A percentile compares a stretch with the other conserved stretches of the same genome.
Evolutionary conservation across 2,888 invertebrate genomes (phyloP).

Genomic region (Tenthredo mesomela): DNA sequence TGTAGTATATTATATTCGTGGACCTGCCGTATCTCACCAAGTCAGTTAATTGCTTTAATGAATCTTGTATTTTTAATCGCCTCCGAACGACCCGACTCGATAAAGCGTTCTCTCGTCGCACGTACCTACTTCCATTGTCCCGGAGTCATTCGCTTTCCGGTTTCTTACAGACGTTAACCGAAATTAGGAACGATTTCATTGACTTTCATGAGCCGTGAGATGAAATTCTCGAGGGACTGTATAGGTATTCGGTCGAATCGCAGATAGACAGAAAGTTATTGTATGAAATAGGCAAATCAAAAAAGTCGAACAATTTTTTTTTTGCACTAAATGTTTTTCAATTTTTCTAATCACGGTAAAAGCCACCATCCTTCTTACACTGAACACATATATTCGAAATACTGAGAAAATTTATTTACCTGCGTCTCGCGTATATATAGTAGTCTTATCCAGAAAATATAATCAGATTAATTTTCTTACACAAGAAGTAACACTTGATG

Average conservation of each 20-base stretch:
- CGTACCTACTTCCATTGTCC: background rate
- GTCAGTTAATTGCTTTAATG: slow-evolving; percentile 9
- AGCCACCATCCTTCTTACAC: no score
- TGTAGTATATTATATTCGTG: background rate
- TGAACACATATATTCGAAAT: background rate
- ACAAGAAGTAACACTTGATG: background rate
- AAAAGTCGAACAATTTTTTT: background rate
- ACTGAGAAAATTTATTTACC: no score
- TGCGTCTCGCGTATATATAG: no score
- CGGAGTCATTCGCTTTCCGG: slow-evolving; percentile 8
- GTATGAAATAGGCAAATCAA: background rate
- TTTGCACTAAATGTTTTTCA: background rate
- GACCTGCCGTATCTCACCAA: background rate
- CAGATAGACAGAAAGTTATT: background rate
- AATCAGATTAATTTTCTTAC: background rate
- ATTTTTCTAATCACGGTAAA: background rate
- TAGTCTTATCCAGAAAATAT: background rate
- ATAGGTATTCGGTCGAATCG: background rate
- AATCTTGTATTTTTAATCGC: slow-evolving; percentile 12
- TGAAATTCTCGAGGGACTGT: background rate
- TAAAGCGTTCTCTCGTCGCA: background rate
- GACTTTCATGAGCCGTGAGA: slow-evolving; percentile 31
- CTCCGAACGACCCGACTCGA: background rate
- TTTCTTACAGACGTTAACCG: slow-evolving; percentile 25
- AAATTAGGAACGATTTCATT: slow-evolving; percentile 36